These are phyloP conservation scores for Aphelocoma californica DNA, from an alignment of 2,797 vertebrate genomes.

Conservation along the genomic window DNA sequence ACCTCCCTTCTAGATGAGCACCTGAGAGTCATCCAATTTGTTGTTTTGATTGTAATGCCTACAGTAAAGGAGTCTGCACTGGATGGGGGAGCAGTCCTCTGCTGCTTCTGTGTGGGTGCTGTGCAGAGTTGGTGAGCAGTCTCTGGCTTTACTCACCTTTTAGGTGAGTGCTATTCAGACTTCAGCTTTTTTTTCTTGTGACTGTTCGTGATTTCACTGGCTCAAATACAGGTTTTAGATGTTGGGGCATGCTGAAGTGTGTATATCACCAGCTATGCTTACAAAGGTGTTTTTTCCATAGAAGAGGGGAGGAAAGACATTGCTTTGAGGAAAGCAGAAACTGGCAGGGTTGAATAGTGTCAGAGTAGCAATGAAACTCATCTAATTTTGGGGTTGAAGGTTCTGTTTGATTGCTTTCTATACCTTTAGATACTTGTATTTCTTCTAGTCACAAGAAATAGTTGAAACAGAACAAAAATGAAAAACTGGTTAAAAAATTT, in stretches of 20 bases:
- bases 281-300: neutral
- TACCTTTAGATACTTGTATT: neutral
- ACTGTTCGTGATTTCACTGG: neutral
- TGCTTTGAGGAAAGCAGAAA: neutral
- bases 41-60: neutral
- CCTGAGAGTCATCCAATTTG: neutral
- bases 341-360: neutral
- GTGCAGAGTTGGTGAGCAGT: neutral
- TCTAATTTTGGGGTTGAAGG: neutral
- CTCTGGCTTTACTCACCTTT: neutral
- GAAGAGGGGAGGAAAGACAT: neutral
- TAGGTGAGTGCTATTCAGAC: neutral
- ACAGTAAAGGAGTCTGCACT: neutral
- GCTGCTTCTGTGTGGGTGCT: neutral
- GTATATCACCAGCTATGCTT: neutral
- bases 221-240: neutral
- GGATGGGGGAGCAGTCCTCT: neutral
- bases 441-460: neutral
- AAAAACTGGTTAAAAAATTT: neutral
- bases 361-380: neutral
- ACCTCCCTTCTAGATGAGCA: neutral
- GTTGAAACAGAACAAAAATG: neutral
- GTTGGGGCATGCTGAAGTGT: neutral
- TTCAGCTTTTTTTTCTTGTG: neutral
- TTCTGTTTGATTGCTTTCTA: neutral